Conservation (phyloP, 2,113 vertebrate species). For the Pan paniscus region DNA sequence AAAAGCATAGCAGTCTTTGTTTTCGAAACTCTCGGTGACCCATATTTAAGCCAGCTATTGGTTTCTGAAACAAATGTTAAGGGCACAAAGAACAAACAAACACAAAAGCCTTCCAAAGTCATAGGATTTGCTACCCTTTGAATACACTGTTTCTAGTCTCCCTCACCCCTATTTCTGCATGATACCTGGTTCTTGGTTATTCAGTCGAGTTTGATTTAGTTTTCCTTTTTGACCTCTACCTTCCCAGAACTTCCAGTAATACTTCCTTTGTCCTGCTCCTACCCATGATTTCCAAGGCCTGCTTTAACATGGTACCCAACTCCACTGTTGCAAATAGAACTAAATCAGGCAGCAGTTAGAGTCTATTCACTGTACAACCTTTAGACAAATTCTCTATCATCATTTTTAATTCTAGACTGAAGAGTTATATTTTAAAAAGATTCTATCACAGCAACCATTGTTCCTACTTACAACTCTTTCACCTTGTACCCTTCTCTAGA, state of each 20-base stretch:
- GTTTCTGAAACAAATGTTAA: constrained; percentile 26
- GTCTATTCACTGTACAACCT: background rate
- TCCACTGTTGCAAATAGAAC: background rate
- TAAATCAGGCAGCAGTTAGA: background rate
- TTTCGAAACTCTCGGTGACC: background rate
- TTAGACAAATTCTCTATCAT: constrained; percentile 22
- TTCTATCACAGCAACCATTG: constrained; percentile 28
- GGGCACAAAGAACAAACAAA: background rate
- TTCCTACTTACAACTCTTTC: constrained; percentile 29
- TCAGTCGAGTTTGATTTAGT: background rate
- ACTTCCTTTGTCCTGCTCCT: background rate
- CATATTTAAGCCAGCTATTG: background rate
- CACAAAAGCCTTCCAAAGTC: background rate
- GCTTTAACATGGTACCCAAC: background rate
- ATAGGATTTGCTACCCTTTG: background rate
- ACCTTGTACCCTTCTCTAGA: constrained; percentile 11
- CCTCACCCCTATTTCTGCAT: background rate
- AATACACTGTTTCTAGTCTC: background rate
- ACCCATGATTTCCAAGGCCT: background rate
- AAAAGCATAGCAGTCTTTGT: background rate
- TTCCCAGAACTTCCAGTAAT: background rate
- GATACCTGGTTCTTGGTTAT: constrained; percentile 2
- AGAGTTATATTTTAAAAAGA: constrained; percentile 49
- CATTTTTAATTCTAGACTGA: constrained; percentile 19
- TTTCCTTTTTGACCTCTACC: constrained; percentile 9